Conservation (phyloP, 1,140 invertebrate species). For the Tetragnatha versicolor region DNA sequence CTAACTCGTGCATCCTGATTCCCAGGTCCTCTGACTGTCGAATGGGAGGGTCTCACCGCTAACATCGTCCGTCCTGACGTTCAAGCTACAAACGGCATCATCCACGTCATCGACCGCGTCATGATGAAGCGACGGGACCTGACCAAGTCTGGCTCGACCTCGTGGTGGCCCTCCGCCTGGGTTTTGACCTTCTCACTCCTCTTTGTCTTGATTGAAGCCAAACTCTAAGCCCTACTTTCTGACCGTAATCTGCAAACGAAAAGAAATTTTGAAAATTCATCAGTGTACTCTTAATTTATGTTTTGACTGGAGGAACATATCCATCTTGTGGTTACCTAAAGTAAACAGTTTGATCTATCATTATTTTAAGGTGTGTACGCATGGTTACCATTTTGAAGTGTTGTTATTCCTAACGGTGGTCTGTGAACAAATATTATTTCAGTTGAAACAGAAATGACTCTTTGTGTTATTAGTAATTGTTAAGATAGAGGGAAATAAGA, state of each 20-base stretch:
- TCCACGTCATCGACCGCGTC: constrained; percentile 87
- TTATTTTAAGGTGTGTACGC: no score
- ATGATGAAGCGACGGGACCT: constrained; percentile 84
- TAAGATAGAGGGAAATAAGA: no score
- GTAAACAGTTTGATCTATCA: no score
- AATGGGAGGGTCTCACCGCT: constrained; percentile 83
- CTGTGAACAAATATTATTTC: no score
- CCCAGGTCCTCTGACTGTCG: constrained; percentile 65
- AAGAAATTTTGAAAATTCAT: constrained; percentile 17
- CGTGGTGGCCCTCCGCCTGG: constrained; percentile 2
- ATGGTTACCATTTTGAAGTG: no score
- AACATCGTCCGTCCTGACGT: constrained; percentile 85
- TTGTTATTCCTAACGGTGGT: no score
- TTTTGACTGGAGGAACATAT: constrained; percentile 10
- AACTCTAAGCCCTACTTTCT: constrained; percentile 19
- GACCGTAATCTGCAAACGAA: not conserved
- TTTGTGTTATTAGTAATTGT: no score
- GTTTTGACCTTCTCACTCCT: not conserved
- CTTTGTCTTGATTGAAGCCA: constrained; percentile 12
- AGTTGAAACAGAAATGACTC: no score
- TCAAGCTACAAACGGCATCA: constrained; percentile 90
- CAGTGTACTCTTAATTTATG: not conserved
- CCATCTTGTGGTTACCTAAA: constrained; percentile 12
- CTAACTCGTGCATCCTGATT: no score
- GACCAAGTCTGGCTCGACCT: constrained; percentile 57